Evolutionary conservation across 1,140 invertebrate species (phyloP).

Genomic region (Coptotermes formosanus): DNA sequence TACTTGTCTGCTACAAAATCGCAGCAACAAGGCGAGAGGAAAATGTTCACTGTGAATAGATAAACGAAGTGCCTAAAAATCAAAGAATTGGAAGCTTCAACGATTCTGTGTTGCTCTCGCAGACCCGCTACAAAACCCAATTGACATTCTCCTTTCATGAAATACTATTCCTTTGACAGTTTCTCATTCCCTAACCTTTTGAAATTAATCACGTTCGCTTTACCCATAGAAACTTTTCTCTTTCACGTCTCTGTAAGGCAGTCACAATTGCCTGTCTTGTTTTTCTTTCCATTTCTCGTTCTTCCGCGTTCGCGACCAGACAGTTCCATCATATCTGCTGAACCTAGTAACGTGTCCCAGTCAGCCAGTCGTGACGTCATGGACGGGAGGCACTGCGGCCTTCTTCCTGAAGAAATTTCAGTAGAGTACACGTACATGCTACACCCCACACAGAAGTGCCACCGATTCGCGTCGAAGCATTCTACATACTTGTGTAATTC

Average conservation of each 20-base stretch:
- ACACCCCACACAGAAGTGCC: not conserved
- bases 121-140: not conserved
- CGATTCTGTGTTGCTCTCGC: not conserved
- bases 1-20: not conserved
- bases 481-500: too few relatives aligned
- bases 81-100: not conserved
- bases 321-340: not conserved
- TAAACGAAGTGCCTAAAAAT: not conserved
- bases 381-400: not conserved
- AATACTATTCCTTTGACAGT: not conserved
- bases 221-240: not conserved
- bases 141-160: constrained; percentile 9
- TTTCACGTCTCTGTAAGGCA: not conserved
- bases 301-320: not conserved
- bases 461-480: not conserved
- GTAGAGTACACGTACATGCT: not conserved
- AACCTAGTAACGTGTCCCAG: not conserved
- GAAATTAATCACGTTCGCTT: constrained; percentile 10
- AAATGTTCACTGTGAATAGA: not conserved
- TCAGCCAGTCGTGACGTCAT: not conserved
- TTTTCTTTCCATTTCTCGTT: not conserved
- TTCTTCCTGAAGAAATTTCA: not conserved
- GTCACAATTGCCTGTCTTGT: not conserved
- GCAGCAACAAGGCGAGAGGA: not conserved
- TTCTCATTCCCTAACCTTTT: not conserved